Base-by-base conservation (phyloP, 2,113 vertebrate genomes). In the Peromyscus leucopus region DNA sequence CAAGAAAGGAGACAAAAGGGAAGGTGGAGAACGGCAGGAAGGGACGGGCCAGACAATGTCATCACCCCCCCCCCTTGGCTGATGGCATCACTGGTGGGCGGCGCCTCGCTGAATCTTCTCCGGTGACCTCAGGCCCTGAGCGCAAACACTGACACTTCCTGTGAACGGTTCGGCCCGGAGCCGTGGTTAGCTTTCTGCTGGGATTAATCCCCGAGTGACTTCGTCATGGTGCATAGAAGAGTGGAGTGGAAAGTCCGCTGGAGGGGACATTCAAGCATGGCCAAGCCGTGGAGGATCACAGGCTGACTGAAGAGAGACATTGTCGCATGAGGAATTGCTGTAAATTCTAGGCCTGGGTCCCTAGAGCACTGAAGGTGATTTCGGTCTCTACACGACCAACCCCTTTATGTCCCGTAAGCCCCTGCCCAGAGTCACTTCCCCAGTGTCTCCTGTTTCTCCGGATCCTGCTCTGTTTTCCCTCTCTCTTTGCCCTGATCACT, bases 241-340 rank as follows among this genome's bases (percentile, higher is more conserved):
- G 11, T 9, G 6, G 13, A 65, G 57, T 67, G n/a, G 9, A 46
- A 33, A 57, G 28, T 55, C 22, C 15, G 1, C 0, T 15, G 1
- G 46, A 57, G 75, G 42, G 36, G 57, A 15, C 76, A 2, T 5
- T 12, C 6, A 28, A 28, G 15, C 71, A 51, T 1, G 55, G 22
- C 39, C 24, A 48, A 36, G 48, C 65, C 7, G 0, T 5, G 15
- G 48, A 31, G 5, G 48, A 46, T 26, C 21, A 24, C 51, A 8
- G 63, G 48, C 4, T 2, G 48, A 22, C 9, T n/a, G 31, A 74
- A 63, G 57, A 1, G 61, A 46, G 3, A 0, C 10, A 0, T 2
- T 31, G 51, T 82, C 28, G 0, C 0, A 5, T 0, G 71, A 90
- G 63, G 42, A 46, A 4, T 6, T 0, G 10, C n/a, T 59, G 1